Percentiles rank a stretch among this genome's conserved stretches.
phyloP scores from a whole-genome alignment of 2,113 vertebrate species.

The Thermophis baileyi region DNA sequence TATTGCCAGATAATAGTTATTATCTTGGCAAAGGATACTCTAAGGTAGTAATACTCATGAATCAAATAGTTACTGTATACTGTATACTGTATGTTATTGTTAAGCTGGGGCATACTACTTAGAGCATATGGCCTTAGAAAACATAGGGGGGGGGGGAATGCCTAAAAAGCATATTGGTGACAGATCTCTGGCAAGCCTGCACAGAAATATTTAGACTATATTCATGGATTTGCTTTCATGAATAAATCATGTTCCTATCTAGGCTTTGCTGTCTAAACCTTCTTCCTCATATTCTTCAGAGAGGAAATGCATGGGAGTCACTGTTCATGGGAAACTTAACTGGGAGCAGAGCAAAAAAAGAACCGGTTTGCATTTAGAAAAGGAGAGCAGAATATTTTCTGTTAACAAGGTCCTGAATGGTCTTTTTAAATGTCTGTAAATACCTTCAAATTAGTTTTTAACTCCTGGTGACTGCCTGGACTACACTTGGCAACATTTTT shows the following conservation, averaged over 20 bases:
- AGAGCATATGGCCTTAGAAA: not conserved
- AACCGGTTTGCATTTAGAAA: not conserved
- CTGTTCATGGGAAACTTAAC: not conserved
- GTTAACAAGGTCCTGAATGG: not conserved
- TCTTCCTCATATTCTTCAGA: not conserved
- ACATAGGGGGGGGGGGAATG: not conserved
- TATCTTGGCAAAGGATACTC: not conserved
- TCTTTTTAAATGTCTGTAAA: not conserved
- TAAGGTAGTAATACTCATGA: not conserved
- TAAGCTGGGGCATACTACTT: not conserved
- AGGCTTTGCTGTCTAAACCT: not conserved
- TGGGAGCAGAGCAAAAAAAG: not conserved
- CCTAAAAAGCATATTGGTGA: not conserved
- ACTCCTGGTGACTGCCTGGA: not conserved
- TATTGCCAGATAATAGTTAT: not conserved
- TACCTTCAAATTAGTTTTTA: not conserved
- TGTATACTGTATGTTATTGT: no score
- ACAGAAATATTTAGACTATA: constrained; percentile 7
- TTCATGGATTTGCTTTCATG: not conserved
- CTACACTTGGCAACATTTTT: not conserved
- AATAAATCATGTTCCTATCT: constrained; percentile 17
- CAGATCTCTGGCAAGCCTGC: not conserved
- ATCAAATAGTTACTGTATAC: not conserved
- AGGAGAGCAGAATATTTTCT: not conserved
- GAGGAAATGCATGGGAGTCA: not conserved